Evolutionary conservation across 2,797 vertebrate species (phyloP), one percentile per base, ranked within the genome.

Genomic region (Sebastes vulpes): DNA sequence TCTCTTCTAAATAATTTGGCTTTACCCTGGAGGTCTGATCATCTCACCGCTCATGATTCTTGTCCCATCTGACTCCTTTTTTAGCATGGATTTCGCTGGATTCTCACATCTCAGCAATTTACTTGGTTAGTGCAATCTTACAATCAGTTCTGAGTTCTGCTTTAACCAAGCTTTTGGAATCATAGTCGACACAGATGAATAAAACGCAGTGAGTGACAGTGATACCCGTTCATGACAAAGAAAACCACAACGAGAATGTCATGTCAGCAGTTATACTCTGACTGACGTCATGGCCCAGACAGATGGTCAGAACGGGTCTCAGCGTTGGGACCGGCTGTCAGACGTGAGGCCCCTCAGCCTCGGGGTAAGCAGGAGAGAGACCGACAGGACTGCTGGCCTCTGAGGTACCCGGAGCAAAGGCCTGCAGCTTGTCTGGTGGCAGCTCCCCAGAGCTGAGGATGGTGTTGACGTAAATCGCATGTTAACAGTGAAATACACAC

Each of bases 281-380:
- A 67, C 61, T 80, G 75, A 50, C 48, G 18, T 20, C 12, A 21
- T 20, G 38, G 60, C 70, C 42, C 71, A 52, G 75, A 86, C 91
- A 91, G 89, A 91, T 90, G 93, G 91, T 82, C 86, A 63, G 72
- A 84, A 65, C 18, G 57, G 76, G 89, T 84, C 90, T 77, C 67
- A 76, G 92, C 56, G 0, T 58, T 83, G 92, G 91, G 91, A 91
- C 75, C 56, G 26, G 79, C 89, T 94, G 92, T 94, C 91, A 89
- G 83, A 79, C 58, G 1, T 28, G 64, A 84, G 74, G 71, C 74
- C 86, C 83, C 81, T 57, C 53, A 68, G 89, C 85, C 73, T 65
- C 10, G 1, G 53, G 61, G 53, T 20, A 66, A 77, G 77, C 63
- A 58, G 75, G 86, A 68, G 68, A 65, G 65, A 80, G 68, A 74